Evolutionary conservation across 2,888 invertebrate species (phyloP), one percentile per base, ranked within the genome.

Genomic region (Apodemia duryi): DNA sequence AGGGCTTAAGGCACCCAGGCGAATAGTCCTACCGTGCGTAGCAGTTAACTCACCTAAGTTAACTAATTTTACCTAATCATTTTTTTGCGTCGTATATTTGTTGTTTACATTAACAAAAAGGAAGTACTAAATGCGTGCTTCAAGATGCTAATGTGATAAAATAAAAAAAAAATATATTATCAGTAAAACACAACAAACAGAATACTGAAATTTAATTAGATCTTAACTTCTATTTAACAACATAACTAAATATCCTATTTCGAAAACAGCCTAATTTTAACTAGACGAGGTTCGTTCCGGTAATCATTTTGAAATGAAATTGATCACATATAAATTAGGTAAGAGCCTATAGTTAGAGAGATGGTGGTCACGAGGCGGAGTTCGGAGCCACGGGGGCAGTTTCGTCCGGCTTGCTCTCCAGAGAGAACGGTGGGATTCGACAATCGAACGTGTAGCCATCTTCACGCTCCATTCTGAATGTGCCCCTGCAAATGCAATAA

Each of bases 401-500:
- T 68, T 92, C 92, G 74, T 97, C 97, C 13, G 96, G 95, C 87
- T 98, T 98, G 78, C 98, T 98, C 88, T 99, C 99, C 69, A 99
- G 91, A 0, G 98, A 98, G 86, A 99, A 99, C 0, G 99, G 98
- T 54, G 99, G 99, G 80, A 99, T 99, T 79, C 98, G 95, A 82
- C 98, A 98, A 85, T 99, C 99, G 86, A 99, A 99, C 0, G 97
- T 96, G 81, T 97, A 97, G 2, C 99, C 99, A 87, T 99, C 98
- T 84, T 98, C 98, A 67, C 98, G 94, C 88, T 99, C 99, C 96
- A 99, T 97, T 76, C 98, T 94, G 81, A 99, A 99, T 3, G 98
- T 98, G 65, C 99, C 99, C 92, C 92, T 92, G 78, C 2, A 67
- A 46, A 46, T 13, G 46, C 10, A 43, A 43, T 41, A 41, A 9